These are phyloP conservation scores for Bovichtus diacanthus DNA, from an alignment of 2,797 vertebrate genomes.

Conservation along the genomic window DNA sequence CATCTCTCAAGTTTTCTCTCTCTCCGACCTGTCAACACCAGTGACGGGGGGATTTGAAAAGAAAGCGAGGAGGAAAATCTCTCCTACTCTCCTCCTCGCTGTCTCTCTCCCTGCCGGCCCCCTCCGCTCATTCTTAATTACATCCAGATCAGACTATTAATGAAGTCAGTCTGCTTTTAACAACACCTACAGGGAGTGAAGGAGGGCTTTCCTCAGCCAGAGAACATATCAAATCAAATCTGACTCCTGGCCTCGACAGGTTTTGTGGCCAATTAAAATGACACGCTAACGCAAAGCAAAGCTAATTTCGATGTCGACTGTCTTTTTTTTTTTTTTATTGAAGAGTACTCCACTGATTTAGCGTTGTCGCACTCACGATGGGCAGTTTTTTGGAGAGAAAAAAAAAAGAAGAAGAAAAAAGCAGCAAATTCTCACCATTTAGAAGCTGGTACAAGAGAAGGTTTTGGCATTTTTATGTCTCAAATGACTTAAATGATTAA, in stretches of 20 bases:
- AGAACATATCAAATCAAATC: slow-evolving; percentile 58
- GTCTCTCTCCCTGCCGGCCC: slow-evolving; percentile 35
- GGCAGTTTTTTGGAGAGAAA: too few species aligned
- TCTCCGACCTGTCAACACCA: slow-evolving; percentile 48
- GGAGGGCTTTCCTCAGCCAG: slow-evolving; percentile 63
- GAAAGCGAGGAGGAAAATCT: slow-evolving; percentile 31
- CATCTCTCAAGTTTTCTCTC: slow-evolving; percentile 15
- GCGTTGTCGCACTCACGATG: fast-evolving
- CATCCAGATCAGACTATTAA: slow-evolving; percentile 81
- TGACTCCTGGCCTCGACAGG: slow-evolving; percentile 50
- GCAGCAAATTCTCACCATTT: too few species aligned
- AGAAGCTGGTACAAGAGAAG: too few species aligned
- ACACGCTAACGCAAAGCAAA: slow-evolving; percentile 24
- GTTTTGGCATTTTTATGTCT: too few species aligned
- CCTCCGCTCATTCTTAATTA: slow-evolving; percentile 78
- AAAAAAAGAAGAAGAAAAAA: background rate
- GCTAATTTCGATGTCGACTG: slow-evolving; percentile 3
- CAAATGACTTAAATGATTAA: slow-evolving; percentile 6
- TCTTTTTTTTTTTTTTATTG: background rate
- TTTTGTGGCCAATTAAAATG: slow-evolving; percentile 55
- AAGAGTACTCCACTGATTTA: background rate
- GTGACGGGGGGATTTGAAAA: slow-evolving; percentile 54
- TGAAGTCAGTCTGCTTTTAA: slow-evolving; percentile 78
- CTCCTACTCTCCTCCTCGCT: slow-evolving; percentile 13
- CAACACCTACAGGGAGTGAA: slow-evolving; percentile 74